Conservation (phyloP, 2,888 invertebrate genomes). For the Temnothorax ravouxi region DNA sequence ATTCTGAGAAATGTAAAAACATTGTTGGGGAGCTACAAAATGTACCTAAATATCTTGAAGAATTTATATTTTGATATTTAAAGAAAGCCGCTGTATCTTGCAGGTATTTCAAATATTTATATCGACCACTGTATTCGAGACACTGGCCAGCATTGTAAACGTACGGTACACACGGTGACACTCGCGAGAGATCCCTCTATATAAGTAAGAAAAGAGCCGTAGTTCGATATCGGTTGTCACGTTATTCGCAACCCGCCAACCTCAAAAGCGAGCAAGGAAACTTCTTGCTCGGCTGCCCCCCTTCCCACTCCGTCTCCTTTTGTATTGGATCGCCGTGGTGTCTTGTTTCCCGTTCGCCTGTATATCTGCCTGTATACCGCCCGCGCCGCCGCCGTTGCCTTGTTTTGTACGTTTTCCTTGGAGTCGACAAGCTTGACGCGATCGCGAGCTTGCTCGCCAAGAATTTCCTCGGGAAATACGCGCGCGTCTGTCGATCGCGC, state of each 20-base stretch:
- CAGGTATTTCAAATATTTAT: slow-evolving; percentile 37
- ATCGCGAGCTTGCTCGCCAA: slow-evolving; percentile 18
- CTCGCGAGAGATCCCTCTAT: slow-evolving; percentile 29
- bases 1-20: background rate
- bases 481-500: slow-evolving; percentile 42
- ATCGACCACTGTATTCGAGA: slow-evolving; percentile 8
- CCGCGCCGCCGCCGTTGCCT: background rate
- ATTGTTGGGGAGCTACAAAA: background rate
- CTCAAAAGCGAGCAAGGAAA: slow-evolving; percentile 50
- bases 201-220: slow-evolving; percentile 43
- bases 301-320: background rate
- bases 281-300: slow-evolving; percentile 23
- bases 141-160: background rate
- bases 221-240: slow-evolving; percentile 55
- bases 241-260: slow-evolving; percentile 56
- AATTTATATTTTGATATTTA: slow-evolving; percentile 20
- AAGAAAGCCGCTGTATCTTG: slow-evolving; percentile 1
- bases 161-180: slow-evolving; percentile 8
- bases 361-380: slow-evolving; percentile 28
- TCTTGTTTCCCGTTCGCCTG: slow-evolving; percentile 31
- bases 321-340: slow-evolving; percentile 40
- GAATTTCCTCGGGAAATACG: slow-evolving; percentile 45
- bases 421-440: slow-evolving; percentile 43
- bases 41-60: background rate
- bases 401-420: slow-evolving; percentile 47